Conservation (phyloP, 2,113 vertebrate species). For the Apaloderma vittatum region DNA sequence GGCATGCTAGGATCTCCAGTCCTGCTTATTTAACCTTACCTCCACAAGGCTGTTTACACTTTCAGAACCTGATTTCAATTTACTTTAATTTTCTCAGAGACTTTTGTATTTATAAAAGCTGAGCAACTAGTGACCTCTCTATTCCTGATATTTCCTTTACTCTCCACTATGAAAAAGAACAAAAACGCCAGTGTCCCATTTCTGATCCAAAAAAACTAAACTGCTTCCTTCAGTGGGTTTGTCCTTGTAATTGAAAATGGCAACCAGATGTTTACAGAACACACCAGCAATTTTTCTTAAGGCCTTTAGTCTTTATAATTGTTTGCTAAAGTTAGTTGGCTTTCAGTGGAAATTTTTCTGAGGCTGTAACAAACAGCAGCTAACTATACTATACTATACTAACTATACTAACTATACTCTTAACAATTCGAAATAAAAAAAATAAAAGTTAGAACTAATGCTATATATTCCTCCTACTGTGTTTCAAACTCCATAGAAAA, state of each 20-base stretch:
- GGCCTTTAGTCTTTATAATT: slow-evolving; percentile 64
- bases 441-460: neutral
- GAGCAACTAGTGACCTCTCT: slow-evolving; percentile 76
- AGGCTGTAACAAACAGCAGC: slow-evolving; percentile 29
- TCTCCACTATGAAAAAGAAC: slow-evolving; percentile 71
- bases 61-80: slow-evolving; percentile 76
- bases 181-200: slow-evolving; percentile 77
- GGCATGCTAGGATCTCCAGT: slow-evolving; percentile 57
- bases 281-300: slow-evolving; percentile 63
- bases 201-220: slow-evolving; percentile 77
- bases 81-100: slow-evolving; percentile 78
- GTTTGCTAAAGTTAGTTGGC: slow-evolving; percentile 71
- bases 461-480: neutral
- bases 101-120: slow-evolving; percentile 80
- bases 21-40: slow-evolving; percentile 81
- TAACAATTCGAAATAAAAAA: neutral
- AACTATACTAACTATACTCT: neutral
- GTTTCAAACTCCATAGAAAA: neutral
- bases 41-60: slow-evolving; percentile 76
- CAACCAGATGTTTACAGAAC: slow-evolving; percentile 87
- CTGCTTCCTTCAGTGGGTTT: slow-evolving; percentile 80
- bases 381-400: too few relatives aligned
- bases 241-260: slow-evolving; percentile 80
- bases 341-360: slow-evolving; percentile 71
- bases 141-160: slow-evolving; percentile 77